These are phyloP conservation scores for Carapus acus DNA, from an alignment of 2,797 vertebrate species.

Conservation along the genomic window DNA sequence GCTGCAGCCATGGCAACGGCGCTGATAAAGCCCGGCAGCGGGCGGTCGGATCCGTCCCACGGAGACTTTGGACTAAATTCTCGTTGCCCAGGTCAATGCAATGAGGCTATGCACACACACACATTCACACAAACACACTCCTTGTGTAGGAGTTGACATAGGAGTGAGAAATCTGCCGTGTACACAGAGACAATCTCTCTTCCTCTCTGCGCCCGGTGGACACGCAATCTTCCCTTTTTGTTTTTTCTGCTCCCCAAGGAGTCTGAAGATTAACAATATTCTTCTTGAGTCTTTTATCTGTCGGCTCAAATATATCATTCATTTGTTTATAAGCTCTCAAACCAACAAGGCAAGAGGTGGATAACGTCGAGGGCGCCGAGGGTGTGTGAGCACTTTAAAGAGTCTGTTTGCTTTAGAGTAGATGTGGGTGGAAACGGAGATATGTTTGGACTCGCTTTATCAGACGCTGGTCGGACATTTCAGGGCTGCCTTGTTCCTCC, in stretches of 20 bases:
- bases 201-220: slow-evolving; percentile 14
- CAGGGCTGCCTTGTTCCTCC: slow-evolving; percentile 14
- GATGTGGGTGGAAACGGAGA: not conserved
- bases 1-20: not conserved
- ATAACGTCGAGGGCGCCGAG: not conserved
- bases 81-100: slow-evolving; percentile 14
- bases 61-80: slow-evolving; percentile 5
- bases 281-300: too few relatives aligned
- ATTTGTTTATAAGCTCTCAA: slow-evolving; percentile 9
- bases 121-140: too few relatives aligned
- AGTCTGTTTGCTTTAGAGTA: not conserved
- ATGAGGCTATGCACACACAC: slow-evolving; percentile 9
- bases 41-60: not conserved
- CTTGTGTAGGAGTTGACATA: slow-evolving; percentile 12
- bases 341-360: not conserved
- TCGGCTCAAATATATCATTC: not conserved
- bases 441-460: slow-evolving; percentile 7
- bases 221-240: slow-evolving; percentile 15
- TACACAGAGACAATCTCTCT: slow-evolving; percentile 5
- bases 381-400: not conserved
- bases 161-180: slow-evolving; percentile 1
- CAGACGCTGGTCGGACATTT: slow-evolving; percentile 38
- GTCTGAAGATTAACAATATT: not conserved
- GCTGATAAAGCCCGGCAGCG: slow-evolving; percentile 20
- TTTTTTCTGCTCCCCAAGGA: too few relatives aligned